Conservation (phyloP, 2,888 invertebrate genomes). For the Pegoplata infirma region DNA sequence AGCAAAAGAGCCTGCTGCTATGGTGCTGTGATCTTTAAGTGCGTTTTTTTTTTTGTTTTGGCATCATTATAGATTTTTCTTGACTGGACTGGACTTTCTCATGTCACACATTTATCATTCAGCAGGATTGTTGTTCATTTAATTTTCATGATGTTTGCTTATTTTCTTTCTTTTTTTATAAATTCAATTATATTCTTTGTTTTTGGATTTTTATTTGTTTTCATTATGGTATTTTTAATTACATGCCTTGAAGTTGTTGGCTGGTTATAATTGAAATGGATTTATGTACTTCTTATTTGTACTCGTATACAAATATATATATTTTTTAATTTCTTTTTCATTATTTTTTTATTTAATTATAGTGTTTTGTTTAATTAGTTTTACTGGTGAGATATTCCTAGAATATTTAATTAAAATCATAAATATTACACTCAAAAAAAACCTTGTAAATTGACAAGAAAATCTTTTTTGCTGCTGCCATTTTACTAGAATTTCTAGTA, state of each 20-base stretch:
- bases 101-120: conserved; percentile 58
- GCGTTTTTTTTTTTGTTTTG: conserved; percentile 35
- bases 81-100: conserved; percentile 56
- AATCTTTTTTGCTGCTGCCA: too few relatives aligned
- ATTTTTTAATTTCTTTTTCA: neutral
- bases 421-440: neutral
- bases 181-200: conserved; percentile 53
- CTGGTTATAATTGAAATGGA: conserved; percentile 18
- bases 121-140: conserved; percentile 22
- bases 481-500: too few relatives aligned
- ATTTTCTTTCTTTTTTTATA: conserved; percentile 33
- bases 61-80: conserved; percentile 43
- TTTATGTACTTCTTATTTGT: too few relatives aligned
- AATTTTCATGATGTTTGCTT: conserved; percentile 9
- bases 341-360: neutral
- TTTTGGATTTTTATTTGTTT: conserved; percentile 5
- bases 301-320: neutral
- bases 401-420: conserved; percentile 26
- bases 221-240: conserved; percentile 42
- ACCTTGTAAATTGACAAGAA: too few relatives aligned
- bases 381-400: neutral
- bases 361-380: neutral
- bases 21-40: conserved; percentile 21
- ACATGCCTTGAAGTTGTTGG: conserved; percentile 28
- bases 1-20: conserved; percentile 4